phyloP scores from a whole-genome alignment of 2,888 invertebrate genomes.

The Eupithecia insigniata region DNA sequence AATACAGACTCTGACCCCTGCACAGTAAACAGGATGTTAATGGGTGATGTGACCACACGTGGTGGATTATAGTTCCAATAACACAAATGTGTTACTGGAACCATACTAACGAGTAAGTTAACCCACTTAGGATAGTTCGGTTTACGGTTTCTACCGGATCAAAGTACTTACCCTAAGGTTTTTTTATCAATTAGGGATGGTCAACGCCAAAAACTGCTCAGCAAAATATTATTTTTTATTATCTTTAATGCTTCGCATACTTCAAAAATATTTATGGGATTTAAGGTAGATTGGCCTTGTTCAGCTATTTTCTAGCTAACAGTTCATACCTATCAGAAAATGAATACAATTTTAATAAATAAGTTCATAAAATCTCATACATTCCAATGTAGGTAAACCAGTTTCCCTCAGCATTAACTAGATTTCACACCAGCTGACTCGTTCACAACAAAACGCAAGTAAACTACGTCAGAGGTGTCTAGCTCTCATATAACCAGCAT shows the following conservation, averaged over 20 bases:
- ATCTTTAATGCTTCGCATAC: neutral
- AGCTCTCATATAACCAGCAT: neutral
- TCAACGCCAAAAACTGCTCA: neutral
- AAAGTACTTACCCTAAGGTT: neutral
- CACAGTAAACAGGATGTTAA: conserved; percentile 6
- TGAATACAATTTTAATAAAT: neutral
- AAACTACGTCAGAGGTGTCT: neutral
- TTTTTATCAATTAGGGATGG: neutral
- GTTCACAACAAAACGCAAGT: neutral
- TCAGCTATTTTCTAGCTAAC: neutral
- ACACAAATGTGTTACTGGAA: neutral
- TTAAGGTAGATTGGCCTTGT: neutral
- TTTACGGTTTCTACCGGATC: neutral
- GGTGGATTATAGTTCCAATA: neutral
- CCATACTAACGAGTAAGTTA: neutral
- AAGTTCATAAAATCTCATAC: neutral
- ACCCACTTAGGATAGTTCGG: neutral
- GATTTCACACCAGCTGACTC: neutral
- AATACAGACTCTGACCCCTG: neutral
- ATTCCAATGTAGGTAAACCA: neutral
- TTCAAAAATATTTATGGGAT: neutral
- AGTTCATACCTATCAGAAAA: neutral
- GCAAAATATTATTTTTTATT: neutral
- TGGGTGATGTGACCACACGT: conserved; percentile 6
- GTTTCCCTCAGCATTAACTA: conserved; percentile 1